Evolutionary conservation across 2,797 vertebrate genomes (phyloP).

Genomic region (Iguana delicatissima): DNA sequence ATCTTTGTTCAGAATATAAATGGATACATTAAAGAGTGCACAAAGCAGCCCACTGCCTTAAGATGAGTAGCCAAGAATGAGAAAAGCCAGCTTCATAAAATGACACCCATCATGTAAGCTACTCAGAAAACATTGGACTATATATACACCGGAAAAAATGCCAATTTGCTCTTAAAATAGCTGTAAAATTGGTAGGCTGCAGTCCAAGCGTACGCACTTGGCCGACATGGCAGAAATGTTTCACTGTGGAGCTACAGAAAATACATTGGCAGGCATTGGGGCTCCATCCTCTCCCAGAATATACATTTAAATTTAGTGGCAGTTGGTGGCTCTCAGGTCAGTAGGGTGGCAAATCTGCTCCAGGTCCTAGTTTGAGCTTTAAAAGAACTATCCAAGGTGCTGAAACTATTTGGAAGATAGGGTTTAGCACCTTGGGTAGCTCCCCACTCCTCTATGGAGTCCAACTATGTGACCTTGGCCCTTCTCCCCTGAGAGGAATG

Average conservation of each 20-base stretch:
- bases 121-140: conserved; percentile 32
- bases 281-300: not conserved
- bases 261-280: not conserved
- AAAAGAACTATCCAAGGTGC: no score
- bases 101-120: conserved; percentile 11
- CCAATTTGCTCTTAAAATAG: conserved; percentile 43
- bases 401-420: no score
- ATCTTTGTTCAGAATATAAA: conserved; percentile 47
- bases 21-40: conserved; percentile 24
- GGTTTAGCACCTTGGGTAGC: no score
- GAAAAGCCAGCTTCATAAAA: conserved; percentile 21
- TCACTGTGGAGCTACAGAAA: not conserved
- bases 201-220: not conserved
- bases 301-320: not conserved
- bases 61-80: conserved; percentile 13
- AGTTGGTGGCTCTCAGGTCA: no score
- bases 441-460: no score
- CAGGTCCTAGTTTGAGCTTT: no score
- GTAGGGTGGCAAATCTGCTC: no score
- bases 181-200: conserved; percentile 29
- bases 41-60: not conserved
- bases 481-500: no score
- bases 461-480: no score
- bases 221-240: no score
- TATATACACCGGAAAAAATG: not conserved